Evolutionary conservation across 2,113 vertebrate genomes (phyloP), one percentile per base, ranked within the genome.

Genomic region (Ellobius talpinus): DNA sequence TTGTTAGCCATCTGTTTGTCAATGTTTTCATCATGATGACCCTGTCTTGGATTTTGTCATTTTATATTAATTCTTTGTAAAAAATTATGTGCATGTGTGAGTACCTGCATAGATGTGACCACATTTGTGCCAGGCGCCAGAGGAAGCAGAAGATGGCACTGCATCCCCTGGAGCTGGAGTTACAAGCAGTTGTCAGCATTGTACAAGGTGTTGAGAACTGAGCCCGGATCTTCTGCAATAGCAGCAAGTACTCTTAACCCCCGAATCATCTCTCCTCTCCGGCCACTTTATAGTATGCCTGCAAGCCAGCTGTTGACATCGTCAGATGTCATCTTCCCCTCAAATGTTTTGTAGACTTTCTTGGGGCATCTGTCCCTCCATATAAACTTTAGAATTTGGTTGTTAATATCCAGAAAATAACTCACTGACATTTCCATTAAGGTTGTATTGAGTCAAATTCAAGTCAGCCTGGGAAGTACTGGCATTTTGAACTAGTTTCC

Each of bases 341-440:
- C 85, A 52, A 21, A 12, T 68, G 50, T 55, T 47, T 24, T 55
- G 19, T 84, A 85, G 6, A 6, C 19, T 88, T 7, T 47, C 81
- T 39, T 87, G 42, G 33, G 5, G 52, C 77, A 91, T 89, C 47
- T 45, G 23, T 24, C 16, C 70, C 13, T 79, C 12, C 65, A 61
- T 19, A 33, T 45, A 58, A 73, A 84, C 9, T 90, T 73, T 24
- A 58, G 29, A 76, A 81, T 76, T 9, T 29, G 31, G 68, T 87
- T 96, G 31, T 78, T 47, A 84, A 36, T 74, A 87, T 55, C 63
- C 63, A 81, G n/a, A 82, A 93, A 91, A 88, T 66, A 81, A 21
- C 26, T 91, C 88, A 24, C 39, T 78, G 45, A 3, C 5, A 58
- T 91, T 91, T 93, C 55, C 16, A 33, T 29, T 65, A 45, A 19